Conservation (phyloP, 1,140 invertebrate species). For the Diachasmimorpha longicaudata region DNA sequence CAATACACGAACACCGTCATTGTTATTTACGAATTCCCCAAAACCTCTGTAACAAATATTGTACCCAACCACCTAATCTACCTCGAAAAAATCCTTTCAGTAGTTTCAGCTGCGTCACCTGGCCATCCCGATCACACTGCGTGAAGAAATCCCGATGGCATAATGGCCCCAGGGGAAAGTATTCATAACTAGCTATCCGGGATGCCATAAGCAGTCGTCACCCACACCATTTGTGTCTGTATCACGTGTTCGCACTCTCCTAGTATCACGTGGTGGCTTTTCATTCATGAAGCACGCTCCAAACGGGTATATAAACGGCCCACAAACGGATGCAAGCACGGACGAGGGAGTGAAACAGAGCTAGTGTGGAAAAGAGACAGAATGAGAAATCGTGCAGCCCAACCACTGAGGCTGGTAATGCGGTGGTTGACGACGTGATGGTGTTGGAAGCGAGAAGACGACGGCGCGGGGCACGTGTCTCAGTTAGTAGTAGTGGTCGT, state of each 20-base stretch:
- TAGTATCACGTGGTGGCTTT: conserved; percentile 3
- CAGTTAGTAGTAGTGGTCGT: conserved; percentile 7
- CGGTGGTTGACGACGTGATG: conserved; percentile 5
- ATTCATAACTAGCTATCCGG: no score
- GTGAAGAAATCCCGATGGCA: no score
- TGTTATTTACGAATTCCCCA: no score
- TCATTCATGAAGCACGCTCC: conserved; percentile 20
- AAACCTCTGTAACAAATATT: no score
- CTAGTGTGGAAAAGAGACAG: no score
- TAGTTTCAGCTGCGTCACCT: no score
- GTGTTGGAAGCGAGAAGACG: background rate
- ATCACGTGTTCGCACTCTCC: conserved; percentile 5
- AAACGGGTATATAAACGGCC: conserved; percentile 1
- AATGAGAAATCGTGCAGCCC: background rate
- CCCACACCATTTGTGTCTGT: background rate
- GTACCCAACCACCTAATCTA: no score
- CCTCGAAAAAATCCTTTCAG: no score
- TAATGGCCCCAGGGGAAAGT: no score
- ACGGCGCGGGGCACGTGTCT: background rate
- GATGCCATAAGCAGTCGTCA: background rate
- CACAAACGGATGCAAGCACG: conserved; percentile 19
- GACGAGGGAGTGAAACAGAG: background rate
- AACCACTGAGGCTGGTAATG: conserved; percentile 20
- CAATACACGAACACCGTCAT: no score
- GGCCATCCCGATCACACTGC: no score